Percentiles rank a stretch among this genome's conserved stretches.
phyloP scores from a whole-genome alignment of 1,140 invertebrate genomes.

The Scaptomyza pallida region DNA sequence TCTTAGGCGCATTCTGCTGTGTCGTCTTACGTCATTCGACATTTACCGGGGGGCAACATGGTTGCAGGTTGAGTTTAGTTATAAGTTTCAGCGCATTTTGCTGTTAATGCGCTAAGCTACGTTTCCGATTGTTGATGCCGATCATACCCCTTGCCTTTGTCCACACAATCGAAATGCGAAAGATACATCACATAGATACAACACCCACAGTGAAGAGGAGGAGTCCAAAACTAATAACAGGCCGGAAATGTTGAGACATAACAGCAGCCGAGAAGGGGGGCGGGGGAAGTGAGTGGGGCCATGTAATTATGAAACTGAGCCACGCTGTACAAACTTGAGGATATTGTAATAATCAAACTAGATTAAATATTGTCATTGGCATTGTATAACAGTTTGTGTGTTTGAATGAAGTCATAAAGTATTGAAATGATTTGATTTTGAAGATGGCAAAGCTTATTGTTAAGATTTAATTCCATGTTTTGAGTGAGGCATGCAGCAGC shows the following conservation, averaged over 20 bases:
- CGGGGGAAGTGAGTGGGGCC: background rate
- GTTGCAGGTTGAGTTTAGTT: background rate
- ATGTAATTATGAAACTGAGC: slow-evolving; percentile 2
- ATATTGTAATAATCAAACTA: background rate
- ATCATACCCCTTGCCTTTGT: slow-evolving; percentile 1
- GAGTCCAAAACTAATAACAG: slow-evolving; percentile 3
- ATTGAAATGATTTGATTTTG: background rate
- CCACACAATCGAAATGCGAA: background rate
- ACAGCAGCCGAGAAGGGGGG: background rate
- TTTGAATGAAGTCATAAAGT: background rate
- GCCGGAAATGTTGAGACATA: slow-evolving; percentile 13
- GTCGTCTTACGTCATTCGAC: slow-evolving; percentile 28
- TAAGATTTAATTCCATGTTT: too few relatives aligned
- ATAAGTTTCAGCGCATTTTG: slow-evolving; percentile 32
- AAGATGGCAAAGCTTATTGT: too few relatives aligned
- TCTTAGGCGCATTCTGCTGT: slow-evolving; percentile 25
- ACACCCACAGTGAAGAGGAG: background rate
- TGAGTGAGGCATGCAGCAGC: background rate
- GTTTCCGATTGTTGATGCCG: slow-evolving; percentile 43
- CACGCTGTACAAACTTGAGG: too few relatives aligned
- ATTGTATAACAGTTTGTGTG: slow-evolving; percentile 1
- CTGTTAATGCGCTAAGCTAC: slow-evolving; percentile 41
- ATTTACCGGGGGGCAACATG: background rate
- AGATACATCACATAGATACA: background rate
- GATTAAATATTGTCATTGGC: background rate